Percentiles rank a stretch among this genome's conserved stretches.
These are phyloP conservation scores for Nemotelus pantherinus DNA, from an alignment of 2,888 invertebrate genomes.

Conservation along the genomic window DNA sequence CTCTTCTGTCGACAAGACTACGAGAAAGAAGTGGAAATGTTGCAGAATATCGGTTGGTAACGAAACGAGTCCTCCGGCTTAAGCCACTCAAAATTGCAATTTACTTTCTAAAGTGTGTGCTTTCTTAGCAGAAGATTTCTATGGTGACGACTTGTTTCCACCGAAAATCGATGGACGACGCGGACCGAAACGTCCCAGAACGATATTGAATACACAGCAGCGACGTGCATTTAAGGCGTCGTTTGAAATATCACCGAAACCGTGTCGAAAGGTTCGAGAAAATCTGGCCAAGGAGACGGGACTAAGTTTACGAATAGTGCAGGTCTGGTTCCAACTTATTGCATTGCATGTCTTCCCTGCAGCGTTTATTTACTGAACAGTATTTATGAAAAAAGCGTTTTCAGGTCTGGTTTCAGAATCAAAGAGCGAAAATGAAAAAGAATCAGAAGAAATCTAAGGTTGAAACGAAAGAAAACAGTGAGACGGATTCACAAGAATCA, in stretches of 20 bases:
- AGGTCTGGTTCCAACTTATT: conserved; percentile 67
- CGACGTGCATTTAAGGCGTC: conserved; percentile 85
- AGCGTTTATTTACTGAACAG: background rate
- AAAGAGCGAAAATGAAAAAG: conserved; percentile 74
- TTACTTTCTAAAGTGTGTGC: conserved; percentile 22
- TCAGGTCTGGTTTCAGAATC: conserved; percentile 75
- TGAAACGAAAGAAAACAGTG: conserved; percentile 66
- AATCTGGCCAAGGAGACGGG: conserved; percentile 86
- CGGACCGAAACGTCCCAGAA: conserved; percentile 83
- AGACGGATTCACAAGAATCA: conserved; percentile 66
- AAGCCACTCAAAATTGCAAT: conserved; percentile 28
- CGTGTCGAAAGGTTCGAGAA: conserved; percentile 83
- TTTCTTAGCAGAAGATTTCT: conserved; percentile 65
- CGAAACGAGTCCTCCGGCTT: background rate
- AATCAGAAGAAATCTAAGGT: conserved; percentile 72
- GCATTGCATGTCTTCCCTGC: background rate
- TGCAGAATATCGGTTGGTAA: conserved; percentile 69
- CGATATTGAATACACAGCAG: conserved; percentile 85
- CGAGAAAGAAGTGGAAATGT: conserved; percentile 80
- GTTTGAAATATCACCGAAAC: conserved; percentile 86
- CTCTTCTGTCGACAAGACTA: conserved; percentile 83
- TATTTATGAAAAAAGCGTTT: conserved; percentile 21
- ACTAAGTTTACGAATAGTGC: conserved; percentile 83
- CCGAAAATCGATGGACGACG: conserved; percentile 73
- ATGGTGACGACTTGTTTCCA: conserved; percentile 70